Evolutionary conservation across 2,797 vertebrate species (phyloP).

Genomic region (Rhodeus uyekii): DNA sequence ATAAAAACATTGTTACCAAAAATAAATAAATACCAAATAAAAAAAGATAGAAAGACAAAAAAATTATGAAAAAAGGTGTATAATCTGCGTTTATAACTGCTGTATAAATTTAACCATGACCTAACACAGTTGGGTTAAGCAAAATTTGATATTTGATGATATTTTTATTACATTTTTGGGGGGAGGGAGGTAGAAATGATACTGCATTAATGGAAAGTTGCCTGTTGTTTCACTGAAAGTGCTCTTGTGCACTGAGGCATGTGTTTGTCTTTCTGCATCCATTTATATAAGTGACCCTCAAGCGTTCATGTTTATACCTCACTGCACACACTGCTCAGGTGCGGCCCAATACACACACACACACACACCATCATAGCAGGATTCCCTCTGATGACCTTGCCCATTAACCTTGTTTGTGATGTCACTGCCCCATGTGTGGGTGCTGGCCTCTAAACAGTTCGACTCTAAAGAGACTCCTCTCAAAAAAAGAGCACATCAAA

Average conservation of each 20-base stretch:
- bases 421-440: neutral
- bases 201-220: neutral
- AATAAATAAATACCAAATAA: neutral
- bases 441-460: neutral
- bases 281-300: slow-evolving; percentile 24
- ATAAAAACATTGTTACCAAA: neutral
- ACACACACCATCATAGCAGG: neutral
- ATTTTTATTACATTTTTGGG: neutral
- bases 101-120: neutral
- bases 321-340: slow-evolving; percentile 6
- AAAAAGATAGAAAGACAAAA: neutral
- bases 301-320: slow-evolving; percentile 12
- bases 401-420: slow-evolving; percentile 49
- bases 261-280: slow-evolving; percentile 13
- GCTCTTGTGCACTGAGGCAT: slow-evolving; percentile 12
- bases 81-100: neutral
- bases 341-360: neutral
- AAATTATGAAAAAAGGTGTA: neutral
- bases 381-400: slow-evolving; percentile 25
- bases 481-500: neutral
- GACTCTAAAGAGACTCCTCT: neutral
- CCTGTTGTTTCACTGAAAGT: slow-evolving; percentile 10
- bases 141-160: neutral
- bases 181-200: neutral
- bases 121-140: neutral